These are phyloP conservation scores for Seriola dumerili DNA, from an alignment of 2,113 vertebrate genomes.

Conservation along the genomic window DNA sequence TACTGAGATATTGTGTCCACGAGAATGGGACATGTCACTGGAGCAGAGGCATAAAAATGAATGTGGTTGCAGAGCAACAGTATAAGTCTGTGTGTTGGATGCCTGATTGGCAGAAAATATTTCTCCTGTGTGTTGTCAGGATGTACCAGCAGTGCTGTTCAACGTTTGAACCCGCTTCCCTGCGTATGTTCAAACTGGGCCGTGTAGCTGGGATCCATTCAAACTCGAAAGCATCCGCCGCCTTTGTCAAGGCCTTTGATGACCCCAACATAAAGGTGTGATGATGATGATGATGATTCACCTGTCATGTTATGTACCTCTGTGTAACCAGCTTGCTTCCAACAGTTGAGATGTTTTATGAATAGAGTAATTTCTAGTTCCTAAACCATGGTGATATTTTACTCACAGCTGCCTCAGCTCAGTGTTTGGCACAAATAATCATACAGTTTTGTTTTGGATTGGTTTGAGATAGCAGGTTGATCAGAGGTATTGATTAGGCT, in stretches of 20 bases:
- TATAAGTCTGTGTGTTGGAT: background rate
- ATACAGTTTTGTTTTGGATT: background rate
- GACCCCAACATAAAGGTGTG: conserved; percentile 85
- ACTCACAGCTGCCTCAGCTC: background rate
- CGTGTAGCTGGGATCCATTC: conserved; percentile 95
- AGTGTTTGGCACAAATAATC: background rate
- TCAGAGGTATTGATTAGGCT: background rate
- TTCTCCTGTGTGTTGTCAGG: conserved; percentile 72
- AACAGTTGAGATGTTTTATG: background rate
- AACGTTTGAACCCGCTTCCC: conserved; percentile 93
- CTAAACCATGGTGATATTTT: background rate
- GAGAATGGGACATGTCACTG: too few species aligned
- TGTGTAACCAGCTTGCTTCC: background rate
- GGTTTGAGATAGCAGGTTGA: background rate
- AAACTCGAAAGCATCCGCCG: conserved; percentile 82
- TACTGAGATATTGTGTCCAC: too few species aligned
- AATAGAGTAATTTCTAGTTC: background rate
- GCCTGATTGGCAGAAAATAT: background rate
- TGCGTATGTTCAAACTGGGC: conserved; percentile 92
- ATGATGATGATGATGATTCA: too few species aligned
- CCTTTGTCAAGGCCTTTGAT: conserved; percentile 90
- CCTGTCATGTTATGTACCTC: background rate
- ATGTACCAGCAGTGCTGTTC: conserved; percentile 86
- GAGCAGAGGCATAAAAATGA: too few species aligned
- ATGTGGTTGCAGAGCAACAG: background rate